Base-by-base conservation (phyloP, 2,888 invertebrate species). In the Prenolepis imparis region DNA sequence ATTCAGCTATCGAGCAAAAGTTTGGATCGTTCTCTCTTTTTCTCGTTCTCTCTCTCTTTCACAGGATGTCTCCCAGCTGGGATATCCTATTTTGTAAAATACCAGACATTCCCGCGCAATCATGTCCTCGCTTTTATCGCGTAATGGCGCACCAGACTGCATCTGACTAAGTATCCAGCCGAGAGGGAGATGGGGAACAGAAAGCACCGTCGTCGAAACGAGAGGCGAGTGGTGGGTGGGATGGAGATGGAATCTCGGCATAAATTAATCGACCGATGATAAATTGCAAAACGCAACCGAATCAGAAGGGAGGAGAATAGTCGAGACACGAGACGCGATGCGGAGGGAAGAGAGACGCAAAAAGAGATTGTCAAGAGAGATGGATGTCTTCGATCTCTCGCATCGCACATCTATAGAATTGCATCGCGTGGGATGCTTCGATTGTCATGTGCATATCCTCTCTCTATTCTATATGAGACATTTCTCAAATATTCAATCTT, bases 201-300 rank as follows among this genome's bases (percentile, higher is more conserved):
- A 44, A 44, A 63, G 64, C 57, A 70, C 75, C 55, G 66, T 77
- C 83, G 67, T 77, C 59, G 61, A 78, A 21, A 68, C 64, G 67
- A 77, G 68, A 74, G 78, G 63, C 75, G 63, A 52, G 24, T 70
- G 80, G 70, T 67, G n/a, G n/a, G n/a, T 59, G 83, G 68, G 74
- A 63, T 84, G 84, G 63, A 74, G 63, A 83, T 67, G 81, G 88
- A 91, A 90, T 89, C 91, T 91, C 91, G 86, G 91, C 90, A 91
- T 90, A 92, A 93, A 93, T 93, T 92, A 92, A 92, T 93, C 91
- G 93, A 91, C 91, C 89, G 90, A 93, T 93, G 93, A 94, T 93
- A 92, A 93, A 93, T 93, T 90, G 88, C 88, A 84, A 83, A 84
- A 84, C 88, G 87, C 86, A 83, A 86, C 81, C 80, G 84, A 86